Percentiles rank a stretch among this genome's conserved stretches.
phyloP scores from a whole-genome alignment of 2,113 vertebrate species.

The Colinus virginianus region DNA sequence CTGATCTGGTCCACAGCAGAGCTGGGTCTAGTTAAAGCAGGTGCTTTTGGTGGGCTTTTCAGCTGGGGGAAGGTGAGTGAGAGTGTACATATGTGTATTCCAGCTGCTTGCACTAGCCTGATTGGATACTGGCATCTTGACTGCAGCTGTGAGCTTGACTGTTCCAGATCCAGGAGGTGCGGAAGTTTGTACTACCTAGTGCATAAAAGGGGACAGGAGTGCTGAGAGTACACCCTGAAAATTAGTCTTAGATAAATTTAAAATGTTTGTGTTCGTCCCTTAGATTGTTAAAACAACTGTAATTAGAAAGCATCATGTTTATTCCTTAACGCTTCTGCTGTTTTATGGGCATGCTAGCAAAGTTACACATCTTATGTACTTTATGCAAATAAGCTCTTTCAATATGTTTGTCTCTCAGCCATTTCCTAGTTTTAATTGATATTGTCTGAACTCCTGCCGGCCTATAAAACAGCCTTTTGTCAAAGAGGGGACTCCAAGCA shows the following conservation, averaged over 20 bases:
- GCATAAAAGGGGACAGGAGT: background rate
- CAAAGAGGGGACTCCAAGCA: too few species aligned
- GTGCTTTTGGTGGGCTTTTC: background rate
- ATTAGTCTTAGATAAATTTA: background rate
- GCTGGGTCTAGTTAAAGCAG: background rate
- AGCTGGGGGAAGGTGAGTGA: too few species aligned
- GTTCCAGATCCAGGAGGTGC: background rate
- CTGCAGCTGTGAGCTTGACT: background rate
- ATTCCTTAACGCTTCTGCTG: background rate
- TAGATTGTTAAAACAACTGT: background rate
- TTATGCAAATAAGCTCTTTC: background rate
- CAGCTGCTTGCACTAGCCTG: background rate
- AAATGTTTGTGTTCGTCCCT: background rate
- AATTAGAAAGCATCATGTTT: background rate
- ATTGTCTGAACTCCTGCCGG: background rate
- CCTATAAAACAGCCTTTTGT: background rate
- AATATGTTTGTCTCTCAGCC: background rate
- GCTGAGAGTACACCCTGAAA: background rate
- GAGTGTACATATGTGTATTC: rapidly evolving
- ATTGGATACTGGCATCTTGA: background rate
- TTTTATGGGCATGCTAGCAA: background rate
- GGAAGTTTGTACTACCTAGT: background rate
- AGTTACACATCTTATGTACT: background rate
- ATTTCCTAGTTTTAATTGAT: background rate
- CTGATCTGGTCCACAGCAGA: background rate